These are phyloP conservation scores for Parasteatoda tepidariorum DNA, from an alignment of 1,140 invertebrate genomes.

Conservation along the genomic window DNA sequence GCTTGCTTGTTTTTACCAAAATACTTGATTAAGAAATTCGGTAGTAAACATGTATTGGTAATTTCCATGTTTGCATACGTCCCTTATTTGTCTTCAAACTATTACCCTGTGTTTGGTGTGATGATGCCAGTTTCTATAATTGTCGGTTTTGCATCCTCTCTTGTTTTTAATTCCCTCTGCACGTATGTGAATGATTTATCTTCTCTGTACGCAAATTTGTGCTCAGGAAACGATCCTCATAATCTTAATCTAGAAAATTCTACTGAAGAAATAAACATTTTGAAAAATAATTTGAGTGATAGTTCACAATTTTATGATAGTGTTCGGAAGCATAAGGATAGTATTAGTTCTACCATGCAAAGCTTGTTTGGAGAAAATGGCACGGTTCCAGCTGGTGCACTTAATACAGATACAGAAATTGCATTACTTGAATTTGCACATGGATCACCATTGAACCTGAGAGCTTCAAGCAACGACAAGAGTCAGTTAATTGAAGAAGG, in stretches of 20 bases:
- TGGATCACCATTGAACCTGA: too few species aligned
- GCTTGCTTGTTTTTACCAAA: conserved; percentile 10
- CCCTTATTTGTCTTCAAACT: conserved; percentile 5
- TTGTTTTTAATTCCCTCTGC: neutral
- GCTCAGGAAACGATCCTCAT: neutral
- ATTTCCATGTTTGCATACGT: conserved; percentile 6
- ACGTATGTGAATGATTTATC: neutral
- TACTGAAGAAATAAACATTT: neutral
- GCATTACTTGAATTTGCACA: too few species aligned
- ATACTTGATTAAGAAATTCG: conserved; percentile 24
- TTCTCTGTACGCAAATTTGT: neutral
- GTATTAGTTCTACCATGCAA: too few species aligned
- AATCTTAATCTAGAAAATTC: neutral
- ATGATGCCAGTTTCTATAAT: neutral
- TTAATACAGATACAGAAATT: too few species aligned
- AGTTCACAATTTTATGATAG: neutral
- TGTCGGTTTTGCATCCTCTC: neutral
- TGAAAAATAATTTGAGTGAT: neutral
- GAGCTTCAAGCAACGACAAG: too few species aligned
- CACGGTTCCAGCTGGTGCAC: too few species aligned
- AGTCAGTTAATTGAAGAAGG: too few species aligned
- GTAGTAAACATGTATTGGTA: neutral
- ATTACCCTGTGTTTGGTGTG: neutral
- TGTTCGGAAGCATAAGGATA: neutral
- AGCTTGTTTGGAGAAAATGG: too few species aligned